A percentile compares a stretch with the other conserved stretches of the same genome.
phyloP scores from a whole-genome alignment of 2,888 invertebrate genomes.

The Teleogryllus oceanicus region DNA sequence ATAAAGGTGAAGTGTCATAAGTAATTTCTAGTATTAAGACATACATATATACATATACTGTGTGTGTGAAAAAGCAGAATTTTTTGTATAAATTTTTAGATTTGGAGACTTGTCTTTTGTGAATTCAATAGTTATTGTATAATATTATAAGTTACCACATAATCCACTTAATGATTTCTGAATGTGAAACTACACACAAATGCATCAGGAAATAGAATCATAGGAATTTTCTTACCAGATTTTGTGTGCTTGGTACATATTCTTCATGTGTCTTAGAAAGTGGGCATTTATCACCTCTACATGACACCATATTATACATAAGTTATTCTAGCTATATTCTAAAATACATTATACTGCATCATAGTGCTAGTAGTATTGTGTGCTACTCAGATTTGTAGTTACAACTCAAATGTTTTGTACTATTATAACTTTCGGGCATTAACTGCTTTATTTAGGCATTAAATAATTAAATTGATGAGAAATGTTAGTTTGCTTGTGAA shows the following conservation, averaged over 20 bases:
- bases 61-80: neutral
- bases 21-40: neutral
- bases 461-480: no score
- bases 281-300: neutral
- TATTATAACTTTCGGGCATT: neutral
- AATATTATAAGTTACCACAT: neutral
- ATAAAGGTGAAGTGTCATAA: neutral
- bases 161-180: neutral
- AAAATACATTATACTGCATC: neutral
- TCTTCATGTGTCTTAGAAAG: neutral
- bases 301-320: constrained; percentile 6
- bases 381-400: neutral
- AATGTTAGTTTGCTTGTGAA: no score
- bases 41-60: neutral
- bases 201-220: neutral
- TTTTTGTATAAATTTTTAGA: neutral
- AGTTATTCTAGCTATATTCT: neutral
- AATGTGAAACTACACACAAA: neutral
- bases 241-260: constrained; percentile 2
- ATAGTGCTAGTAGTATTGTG: neutral
- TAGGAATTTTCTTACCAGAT: neutral
- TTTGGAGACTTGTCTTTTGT: neutral
- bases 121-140: neutral
- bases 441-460: neutral
- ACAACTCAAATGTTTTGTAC: neutral